phyloP scores from a whole-genome alignment of 2,797 vertebrate species.

The Ctenochaetus hawaiiensis region DNA sequence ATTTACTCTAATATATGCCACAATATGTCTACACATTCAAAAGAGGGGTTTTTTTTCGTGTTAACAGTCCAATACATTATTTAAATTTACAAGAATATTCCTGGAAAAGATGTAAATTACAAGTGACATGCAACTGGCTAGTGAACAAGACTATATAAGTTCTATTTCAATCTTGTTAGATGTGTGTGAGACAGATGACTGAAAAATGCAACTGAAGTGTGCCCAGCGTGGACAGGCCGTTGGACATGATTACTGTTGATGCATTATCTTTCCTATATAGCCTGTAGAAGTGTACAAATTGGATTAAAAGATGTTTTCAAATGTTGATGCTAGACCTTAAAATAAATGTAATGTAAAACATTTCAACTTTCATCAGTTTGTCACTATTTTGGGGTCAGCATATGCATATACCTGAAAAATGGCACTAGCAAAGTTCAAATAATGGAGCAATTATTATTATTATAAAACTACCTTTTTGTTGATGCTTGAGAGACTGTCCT shows the following conservation, averaged over 20 bases:
- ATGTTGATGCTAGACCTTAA: conserved; percentile 13
- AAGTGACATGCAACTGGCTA: neutral
- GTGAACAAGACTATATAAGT: neutral
- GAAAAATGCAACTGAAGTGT: neutral
- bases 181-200: neutral
- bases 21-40: too few relatives aligned
- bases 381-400: conserved; percentile 5
- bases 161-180: neutral
- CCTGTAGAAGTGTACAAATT: neutral
- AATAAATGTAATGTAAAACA: conserved; percentile 18
- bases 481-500: neutral
- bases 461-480: neutral
- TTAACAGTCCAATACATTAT: neutral
- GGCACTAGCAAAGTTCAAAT: neutral
- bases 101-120: neutral
- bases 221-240: neutral
- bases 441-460: conserved; percentile 1
- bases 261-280: neutral
- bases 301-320: neutral
- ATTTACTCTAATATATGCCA: neutral
- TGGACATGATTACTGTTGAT: neutral
- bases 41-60: neutral
- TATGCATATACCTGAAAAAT: neutral
- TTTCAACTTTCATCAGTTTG: conserved; percentile 10
- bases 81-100: neutral